Base-by-base conservation (phyloP, 2,888 invertebrate genomes). In the Drosophila recens region DNA sequence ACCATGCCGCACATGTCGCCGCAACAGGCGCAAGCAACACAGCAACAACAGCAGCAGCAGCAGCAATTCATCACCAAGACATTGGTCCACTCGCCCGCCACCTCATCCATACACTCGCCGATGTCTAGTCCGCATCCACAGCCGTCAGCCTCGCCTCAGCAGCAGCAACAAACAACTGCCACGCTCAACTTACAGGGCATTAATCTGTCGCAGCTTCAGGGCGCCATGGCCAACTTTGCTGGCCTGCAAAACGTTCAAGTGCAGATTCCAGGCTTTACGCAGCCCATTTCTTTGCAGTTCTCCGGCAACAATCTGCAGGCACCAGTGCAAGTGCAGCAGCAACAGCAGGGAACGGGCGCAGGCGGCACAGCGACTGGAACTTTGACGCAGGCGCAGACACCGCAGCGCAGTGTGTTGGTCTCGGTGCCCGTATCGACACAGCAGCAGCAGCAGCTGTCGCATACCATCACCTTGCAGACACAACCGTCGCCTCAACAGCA, bases 181-280 rank as follows among this genome's bases (percentile, higher is more conserved):
- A 92, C 93, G 6, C 92, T 94, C 6, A 94, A 94, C 90, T 92
- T 95, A 63, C 95, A 96, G 93, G 95, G 96, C 81, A 94, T 97
- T 79, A 96, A 96, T 92, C 93, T 96, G 80, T 95, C 96, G 58
- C 95, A 94, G 89, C 92, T 95, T 72, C 95, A 95, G 82, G 95
- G 96, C 62, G 92, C 93, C 9, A 92, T 93, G 89, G 90, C 92
- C 8, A 92, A 92, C 63, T 93, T 93, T 65, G 95, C 96, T 71
- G 96, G 96, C 33, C 93, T 97, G 54, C 96, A 96, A 91, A 96
- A 96, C 92, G 96, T 96, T 59, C 87, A 87, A 27, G 95, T 96
- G 52, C 97, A 97, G 90, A 95, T 97, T 87, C 96, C 97, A 11
- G 97, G 97, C 43, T 94, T 97, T 63, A 95, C 97, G n/a, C 97